Conservation (phyloP, 2,113 vertebrate species). For the Vanacampus margaritifer region DNA sequence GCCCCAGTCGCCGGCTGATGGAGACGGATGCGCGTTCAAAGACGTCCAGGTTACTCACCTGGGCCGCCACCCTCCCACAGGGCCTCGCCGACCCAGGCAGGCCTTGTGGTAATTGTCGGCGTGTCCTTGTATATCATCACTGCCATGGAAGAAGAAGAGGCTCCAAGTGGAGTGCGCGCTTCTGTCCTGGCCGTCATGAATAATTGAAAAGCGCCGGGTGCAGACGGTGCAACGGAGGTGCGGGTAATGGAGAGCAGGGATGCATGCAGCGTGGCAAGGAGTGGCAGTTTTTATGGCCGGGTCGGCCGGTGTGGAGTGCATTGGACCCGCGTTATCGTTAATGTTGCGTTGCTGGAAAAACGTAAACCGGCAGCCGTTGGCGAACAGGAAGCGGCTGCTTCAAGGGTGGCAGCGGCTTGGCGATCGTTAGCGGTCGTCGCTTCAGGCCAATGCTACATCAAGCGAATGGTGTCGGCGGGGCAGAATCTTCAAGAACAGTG, state of each 20-base stretch:
- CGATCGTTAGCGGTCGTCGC: slow-evolving; percentile 40
- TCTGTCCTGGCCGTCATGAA: slow-evolving; percentile 65
- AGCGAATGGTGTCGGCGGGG: slow-evolving; percentile 9
- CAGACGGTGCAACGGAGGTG: slow-evolving; percentile 60
- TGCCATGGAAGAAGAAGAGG: slow-evolving; percentile 46
- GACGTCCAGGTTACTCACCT: slow-evolving; percentile 54
- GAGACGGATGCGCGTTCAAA: slow-evolving; percentile 67
- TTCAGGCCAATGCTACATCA: slow-evolving; percentile 33
- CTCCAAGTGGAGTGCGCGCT: slow-evolving; percentile 54
- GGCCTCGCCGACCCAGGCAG: slow-evolving; percentile 16
- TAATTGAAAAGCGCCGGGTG: slow-evolving; percentile 71
- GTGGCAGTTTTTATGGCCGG: slow-evolving; percentile 44
- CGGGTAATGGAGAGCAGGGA: slow-evolving; percentile 65
- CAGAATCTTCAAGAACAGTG: slow-evolving; percentile 5
- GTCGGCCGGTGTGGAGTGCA: slow-evolving; percentile 38
- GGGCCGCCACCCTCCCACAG: slow-evolving; percentile 50
- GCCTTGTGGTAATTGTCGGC: slow-evolving; percentile 45
- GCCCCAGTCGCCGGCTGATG: slow-evolving; percentile 69
- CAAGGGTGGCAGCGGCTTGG: slow-evolving; percentile 9
- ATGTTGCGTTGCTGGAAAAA: slow-evolving; percentile 40
- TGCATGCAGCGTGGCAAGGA: slow-evolving; percentile 52
- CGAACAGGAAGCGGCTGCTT: slow-evolving; percentile 9
- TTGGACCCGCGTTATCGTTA: slow-evolving; percentile 45
- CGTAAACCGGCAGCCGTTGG: neutral
- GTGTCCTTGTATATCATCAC: slow-evolving; percentile 53